phyloP scores from a whole-genome alignment of 1,140 invertebrate genomes.

The Zaprionus africanus region DNA sequence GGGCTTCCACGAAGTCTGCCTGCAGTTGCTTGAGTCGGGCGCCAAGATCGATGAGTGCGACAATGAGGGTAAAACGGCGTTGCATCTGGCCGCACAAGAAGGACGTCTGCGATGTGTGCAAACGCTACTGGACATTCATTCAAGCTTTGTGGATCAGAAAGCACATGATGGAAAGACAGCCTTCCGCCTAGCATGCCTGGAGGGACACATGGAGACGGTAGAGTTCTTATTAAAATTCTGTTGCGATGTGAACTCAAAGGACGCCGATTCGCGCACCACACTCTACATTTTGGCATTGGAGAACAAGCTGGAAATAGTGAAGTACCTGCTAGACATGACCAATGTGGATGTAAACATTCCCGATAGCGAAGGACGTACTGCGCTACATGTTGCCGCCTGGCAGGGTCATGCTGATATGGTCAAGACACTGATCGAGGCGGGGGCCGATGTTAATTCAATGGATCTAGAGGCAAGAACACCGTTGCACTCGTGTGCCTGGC shows the following conservation, averaged over 20 bases:
- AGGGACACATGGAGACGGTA: constrained; percentile 92
- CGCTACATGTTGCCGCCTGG: constrained; percentile 97
- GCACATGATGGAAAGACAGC: constrained; percentile 98
- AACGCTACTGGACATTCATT: constrained; percentile 76
- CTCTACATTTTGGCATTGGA: constrained; percentile 96
- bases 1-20: constrained; percentile 94
- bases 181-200: constrained; percentile 87
- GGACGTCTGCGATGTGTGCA: constrained; percentile 86
- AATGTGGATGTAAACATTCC: constrained; percentile 93
- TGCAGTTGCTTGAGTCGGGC: constrained; percentile 94
- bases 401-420: constrained; percentile 93
- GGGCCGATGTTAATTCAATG: constrained; percentile 93
- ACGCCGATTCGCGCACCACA: constrained; percentile 96
- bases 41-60: constrained; percentile 96
- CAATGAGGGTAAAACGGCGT: constrained; percentile 96
- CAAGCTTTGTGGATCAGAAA: constrained; percentile 90
- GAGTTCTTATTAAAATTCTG: constrained; percentile 89
- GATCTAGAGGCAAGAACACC: constrained; percentile 96
- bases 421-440: constrained; percentile 90
- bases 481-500: constrained; percentile 97
- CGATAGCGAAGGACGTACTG: constrained; percentile 95
- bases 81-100: constrained; percentile 95
- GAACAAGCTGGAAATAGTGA: constrained; percentile 93
- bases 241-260: constrained; percentile 95
- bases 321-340: constrained; percentile 91